Evolutionary conservation across 2,888 invertebrate species (phyloP).

Genomic region (Rotaria sp.): DNA sequence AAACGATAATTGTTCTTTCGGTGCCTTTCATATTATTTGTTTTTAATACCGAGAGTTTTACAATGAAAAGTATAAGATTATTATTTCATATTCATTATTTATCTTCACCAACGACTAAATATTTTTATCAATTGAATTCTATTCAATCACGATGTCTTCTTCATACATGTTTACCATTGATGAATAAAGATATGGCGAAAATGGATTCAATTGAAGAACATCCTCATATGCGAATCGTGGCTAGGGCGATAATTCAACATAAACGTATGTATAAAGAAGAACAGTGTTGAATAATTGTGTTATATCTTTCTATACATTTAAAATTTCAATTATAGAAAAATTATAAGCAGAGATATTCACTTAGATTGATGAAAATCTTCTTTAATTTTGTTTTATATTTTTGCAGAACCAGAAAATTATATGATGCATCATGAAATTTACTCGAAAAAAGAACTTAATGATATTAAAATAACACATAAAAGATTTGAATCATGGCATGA

Average conservation of each 20-base stretch:
- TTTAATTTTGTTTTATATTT: neutral
- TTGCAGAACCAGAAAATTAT: neutral
- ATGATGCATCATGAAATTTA: slow-evolving; percentile 42
- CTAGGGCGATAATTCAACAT: neutral
- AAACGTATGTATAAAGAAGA: neutral
- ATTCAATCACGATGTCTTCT: neutral
- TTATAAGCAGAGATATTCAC: too few species aligned
- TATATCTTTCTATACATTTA: too few species aligned
- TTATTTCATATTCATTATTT: neutral
- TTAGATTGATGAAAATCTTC: too few species aligned
- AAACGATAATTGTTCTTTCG: neutral
- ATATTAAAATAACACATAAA: slow-evolving; percentile 48
- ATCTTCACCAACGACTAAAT: neutral
- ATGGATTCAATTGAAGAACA: neutral
- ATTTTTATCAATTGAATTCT: neutral
- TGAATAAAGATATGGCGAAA: neutral
- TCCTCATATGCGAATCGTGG: neutral
- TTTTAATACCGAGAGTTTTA: neutral
- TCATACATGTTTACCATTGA: neutral
- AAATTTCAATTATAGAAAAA: too few species aligned
- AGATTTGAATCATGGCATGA: slow-evolving; percentile 48
- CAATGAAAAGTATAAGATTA: neutral
- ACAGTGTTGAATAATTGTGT: too few species aligned
- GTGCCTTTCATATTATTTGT: neutral
- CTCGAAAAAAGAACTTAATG: slow-evolving; percentile 46